Conservation (phyloP, 2,888 invertebrate species). For the Stenodema calcarata region DNA sequence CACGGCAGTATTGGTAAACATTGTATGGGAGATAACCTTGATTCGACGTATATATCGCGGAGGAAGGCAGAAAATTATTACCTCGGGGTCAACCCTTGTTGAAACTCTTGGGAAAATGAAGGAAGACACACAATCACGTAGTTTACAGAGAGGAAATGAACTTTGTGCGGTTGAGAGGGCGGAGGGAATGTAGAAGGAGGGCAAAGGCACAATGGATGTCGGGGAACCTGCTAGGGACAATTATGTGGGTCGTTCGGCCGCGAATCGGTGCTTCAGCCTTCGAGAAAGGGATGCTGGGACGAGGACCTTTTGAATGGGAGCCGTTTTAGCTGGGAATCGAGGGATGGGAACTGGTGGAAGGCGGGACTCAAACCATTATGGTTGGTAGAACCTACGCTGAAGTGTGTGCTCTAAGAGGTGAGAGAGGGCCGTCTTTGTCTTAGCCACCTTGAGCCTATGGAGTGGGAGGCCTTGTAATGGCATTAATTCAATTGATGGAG, state of each 20-base stretch:
- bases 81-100: background rate
- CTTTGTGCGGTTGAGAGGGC: background rate
- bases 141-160: constrained; percentile 7
- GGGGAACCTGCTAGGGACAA: constrained; percentile 4
- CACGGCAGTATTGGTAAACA: too few species aligned
- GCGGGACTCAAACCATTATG: background rate
- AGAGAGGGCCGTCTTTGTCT: background rate
- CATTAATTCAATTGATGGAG: too few species aligned
- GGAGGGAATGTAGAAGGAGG: background rate
- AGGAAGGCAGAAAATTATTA: background rate
- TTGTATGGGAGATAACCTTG: too few species aligned
- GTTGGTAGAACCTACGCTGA: background rate
- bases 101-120: background rate
- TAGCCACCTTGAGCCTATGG: background rate
- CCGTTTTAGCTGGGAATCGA: background rate
- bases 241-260: constrained; percentile 7
- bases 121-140: background rate
- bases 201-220: constrained; percentile 5
- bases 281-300: background rate
- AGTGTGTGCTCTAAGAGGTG: background rate
- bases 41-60: too few species aligned
- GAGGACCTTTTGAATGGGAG: background rate
- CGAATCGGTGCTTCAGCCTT: background rate
- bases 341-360: background rate
- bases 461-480: too few species aligned